Evolutionary conservation across 2,113 vertebrate species (phyloP), one percentile per base, ranked within the genome.

Genomic region (Perca flavescens): DNA sequence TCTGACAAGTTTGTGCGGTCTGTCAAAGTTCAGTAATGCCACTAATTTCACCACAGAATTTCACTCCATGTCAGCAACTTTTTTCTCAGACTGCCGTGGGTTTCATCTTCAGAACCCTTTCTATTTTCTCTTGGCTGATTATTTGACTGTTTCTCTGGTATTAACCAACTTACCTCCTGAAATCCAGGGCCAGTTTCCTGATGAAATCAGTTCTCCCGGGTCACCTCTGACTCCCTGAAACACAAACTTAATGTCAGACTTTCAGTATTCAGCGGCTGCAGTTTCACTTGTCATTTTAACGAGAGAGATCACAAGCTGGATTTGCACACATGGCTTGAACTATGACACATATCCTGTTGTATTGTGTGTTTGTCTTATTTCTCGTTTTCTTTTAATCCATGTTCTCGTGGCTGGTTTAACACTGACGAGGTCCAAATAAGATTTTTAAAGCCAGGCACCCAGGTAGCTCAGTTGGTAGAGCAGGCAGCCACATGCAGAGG

Each of bases 141-240:
- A n/a, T 78, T 69, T 6, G 28, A 25, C 10, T 50, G 31, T 22
- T 69, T 65, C 3, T 56, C 25, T 14, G 7, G 3, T 9, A 7
- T 73, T 43, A 16, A 61, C 79, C 40, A 40, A 16, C 52, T 14
- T 90, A 95, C 94, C 92, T n/a, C 0, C 14, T 52, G 58, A 2
- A 28, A 52, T 36, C 84, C 75, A 79, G 0, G 82, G 58, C 75
- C 74, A 72, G 21, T 5, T 1, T 25, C 40, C 79, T 10, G 56
- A 62, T 83, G 77, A 47, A 60, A 92, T 84, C 68, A 93, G 12
- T 2, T 87, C 86, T 82, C 95, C 95, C 9, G 93, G 50, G 0
- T 96, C 94, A 70, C 95, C 91, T 57, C 49, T 77, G 53, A 61
- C 72, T 53, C 93, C 91, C 92, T 93, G 53, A 82, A 87, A 73